Percentiles rank a stretch among this genome's conserved stretches.
Conservation (phyloP, 2,888 invertebrate genomes). For the Xestia xanthographa region DNA sequence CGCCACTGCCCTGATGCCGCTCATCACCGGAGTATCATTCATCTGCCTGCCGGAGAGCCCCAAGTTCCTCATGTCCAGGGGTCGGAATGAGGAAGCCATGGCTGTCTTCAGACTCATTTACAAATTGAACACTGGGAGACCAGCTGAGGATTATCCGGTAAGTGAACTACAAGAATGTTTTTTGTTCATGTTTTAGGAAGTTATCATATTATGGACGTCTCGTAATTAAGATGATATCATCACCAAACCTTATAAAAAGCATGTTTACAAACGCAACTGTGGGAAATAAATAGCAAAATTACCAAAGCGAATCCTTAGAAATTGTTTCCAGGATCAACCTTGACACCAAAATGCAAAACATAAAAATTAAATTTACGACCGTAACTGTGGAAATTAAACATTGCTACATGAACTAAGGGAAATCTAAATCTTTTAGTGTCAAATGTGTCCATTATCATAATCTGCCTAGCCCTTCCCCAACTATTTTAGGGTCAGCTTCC, state of each 20-base stretch:
- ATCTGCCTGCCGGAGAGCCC: conserved; percentile 94
- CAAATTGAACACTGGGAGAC: conserved; percentile 91
- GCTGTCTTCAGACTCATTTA: conserved; percentile 92
- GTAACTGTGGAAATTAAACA: background rate
- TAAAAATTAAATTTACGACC: background rate
- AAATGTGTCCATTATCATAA: background rate
- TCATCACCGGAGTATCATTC: conserved; percentile 91
- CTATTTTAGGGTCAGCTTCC: no score
- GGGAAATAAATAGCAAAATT: background rate
- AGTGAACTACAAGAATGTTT: background rate
- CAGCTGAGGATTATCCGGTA: conserved; percentile 92
- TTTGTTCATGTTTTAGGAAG: background rate
- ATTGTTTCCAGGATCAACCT: background rate
- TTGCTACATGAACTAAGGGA: background rate
- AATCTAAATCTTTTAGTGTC: background rate
- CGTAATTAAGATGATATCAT: background rate
- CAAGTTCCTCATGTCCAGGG: conserved; percentile 93
- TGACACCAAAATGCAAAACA: background rate
- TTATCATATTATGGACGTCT: background rate
- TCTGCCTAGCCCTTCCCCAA: no score
- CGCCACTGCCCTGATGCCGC: conserved; percentile 91
- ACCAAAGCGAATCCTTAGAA: background rate
- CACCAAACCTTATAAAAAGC: background rate
- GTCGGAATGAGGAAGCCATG: conserved; percentile 92
- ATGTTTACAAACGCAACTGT: background rate